Conservation (phyloP, 2,888 invertebrate genomes). For the Embidobia sp. region DNA sequence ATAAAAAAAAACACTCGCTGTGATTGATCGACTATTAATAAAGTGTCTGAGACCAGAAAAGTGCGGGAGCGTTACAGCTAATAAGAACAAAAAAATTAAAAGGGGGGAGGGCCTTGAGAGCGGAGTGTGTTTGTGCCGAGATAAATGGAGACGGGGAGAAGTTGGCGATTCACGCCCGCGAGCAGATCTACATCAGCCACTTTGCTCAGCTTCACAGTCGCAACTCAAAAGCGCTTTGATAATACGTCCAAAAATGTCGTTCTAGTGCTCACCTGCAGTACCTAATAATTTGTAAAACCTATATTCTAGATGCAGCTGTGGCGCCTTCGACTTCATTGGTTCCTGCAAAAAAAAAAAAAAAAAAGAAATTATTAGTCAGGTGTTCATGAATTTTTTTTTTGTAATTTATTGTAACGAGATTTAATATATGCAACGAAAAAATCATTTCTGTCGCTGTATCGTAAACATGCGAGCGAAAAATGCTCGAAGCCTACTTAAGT, state of each 20-base stretch:
- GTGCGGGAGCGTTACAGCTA: constrained; percentile 7
- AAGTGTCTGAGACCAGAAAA: constrained; percentile 23
- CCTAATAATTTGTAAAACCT: constrained; percentile 99
- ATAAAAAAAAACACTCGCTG: constrained; percentile 4
- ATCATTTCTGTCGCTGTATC: too few relatives aligned
- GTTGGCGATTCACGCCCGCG: constrained; percentile 32
- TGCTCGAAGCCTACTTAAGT: constrained; percentile 9
- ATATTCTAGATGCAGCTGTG: constrained; percentile 99
- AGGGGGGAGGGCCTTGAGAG: constrained; percentile 15
- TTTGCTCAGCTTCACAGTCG: constrained; percentile 52
- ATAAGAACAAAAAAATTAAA: too few relatives aligned
- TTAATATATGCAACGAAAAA: too few relatives aligned
- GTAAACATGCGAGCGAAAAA: neutral
- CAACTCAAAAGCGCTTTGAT: constrained; percentile 24
- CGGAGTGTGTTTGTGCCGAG: constrained; percentile 29
- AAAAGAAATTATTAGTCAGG: neutral
- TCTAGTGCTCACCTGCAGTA: constrained; percentile 90
- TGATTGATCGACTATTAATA: constrained; percentile 48
- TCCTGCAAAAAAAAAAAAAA: constrained; percentile 83
- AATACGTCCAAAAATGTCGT: constrained; percentile 14
- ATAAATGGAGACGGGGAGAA: constrained; percentile 38
- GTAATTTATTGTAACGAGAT: too few relatives aligned
- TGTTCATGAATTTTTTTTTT: neutral
- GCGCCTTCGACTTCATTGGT: constrained; percentile 99
- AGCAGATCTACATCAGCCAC: constrained; percentile 61